phyloP scores from a whole-genome alignment of 2,888 invertebrate species.

The Ferdinandea cuprea region DNA sequence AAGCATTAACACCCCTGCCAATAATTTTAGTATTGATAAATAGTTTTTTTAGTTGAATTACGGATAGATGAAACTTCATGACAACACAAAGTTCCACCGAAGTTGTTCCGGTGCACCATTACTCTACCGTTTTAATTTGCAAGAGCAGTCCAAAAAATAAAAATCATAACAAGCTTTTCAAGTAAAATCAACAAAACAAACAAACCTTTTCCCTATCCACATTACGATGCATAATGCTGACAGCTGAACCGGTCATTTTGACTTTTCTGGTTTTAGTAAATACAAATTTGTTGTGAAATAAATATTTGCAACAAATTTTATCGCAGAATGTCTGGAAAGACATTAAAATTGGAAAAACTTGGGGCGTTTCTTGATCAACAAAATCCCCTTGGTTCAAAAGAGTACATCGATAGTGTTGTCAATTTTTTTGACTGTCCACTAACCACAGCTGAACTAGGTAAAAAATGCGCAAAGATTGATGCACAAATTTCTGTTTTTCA shows the following conservation, averaged over 20 bases:
- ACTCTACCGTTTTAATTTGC: no score
- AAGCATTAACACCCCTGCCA: no score
- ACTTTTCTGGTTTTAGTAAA: background rate
- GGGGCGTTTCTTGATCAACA: slow-evolving; percentile 67
- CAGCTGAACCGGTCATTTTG: slow-evolving; percentile 10
- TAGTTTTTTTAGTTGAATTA: no score
- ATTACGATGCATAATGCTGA: background rate
- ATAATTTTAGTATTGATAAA: no score
- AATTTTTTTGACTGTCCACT: slow-evolving; percentile 72
- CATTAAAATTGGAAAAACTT: slow-evolving; percentile 63
- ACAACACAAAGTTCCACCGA: no score
- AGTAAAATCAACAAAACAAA: background rate
- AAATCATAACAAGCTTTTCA: no score
- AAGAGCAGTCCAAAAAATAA: no score
- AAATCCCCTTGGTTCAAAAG: slow-evolving; percentile 73
- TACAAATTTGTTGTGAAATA: slow-evolving; percentile 2
- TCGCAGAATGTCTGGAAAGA: slow-evolving; percentile 61
- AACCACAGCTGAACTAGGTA: slow-evolving; percentile 76
- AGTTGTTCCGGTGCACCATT: no score
- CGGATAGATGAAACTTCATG: no score
- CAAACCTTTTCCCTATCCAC: background rate
- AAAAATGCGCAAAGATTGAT: background rate
- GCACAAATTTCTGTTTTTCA: background rate
- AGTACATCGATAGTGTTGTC: slow-evolving; percentile 73
- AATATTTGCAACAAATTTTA: background rate